These are phyloP conservation scores for Plecotus auritus DNA, from an alignment of 2,113 vertebrate genomes.

Conservation along the genomic window DNA sequence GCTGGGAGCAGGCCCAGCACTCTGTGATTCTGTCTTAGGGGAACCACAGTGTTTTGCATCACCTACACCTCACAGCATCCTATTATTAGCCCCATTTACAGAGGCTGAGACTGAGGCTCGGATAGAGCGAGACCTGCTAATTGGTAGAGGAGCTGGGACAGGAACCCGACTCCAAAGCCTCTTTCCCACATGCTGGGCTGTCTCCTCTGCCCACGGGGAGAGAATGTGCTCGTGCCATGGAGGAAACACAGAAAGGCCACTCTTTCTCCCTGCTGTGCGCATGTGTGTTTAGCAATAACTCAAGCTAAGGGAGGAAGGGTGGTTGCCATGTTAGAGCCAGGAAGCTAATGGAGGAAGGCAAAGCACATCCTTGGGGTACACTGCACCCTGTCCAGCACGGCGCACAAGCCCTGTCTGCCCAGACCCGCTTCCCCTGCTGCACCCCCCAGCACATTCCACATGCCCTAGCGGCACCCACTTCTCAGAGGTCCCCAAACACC, in stretches of 20 bases:
- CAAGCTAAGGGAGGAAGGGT: neutral
- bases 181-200: no score
- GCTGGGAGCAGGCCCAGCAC: neutral
- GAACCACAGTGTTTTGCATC: neutral
- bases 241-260: neutral
- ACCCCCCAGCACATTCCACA: neutral
- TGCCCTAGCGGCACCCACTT: rapidly evolving
- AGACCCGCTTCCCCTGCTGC: neutral
- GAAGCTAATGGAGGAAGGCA: neutral
- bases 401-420: neutral
- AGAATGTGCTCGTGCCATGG: rapidly evolving
- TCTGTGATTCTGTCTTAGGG: rapidly evolving
- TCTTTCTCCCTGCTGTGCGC: neutral
- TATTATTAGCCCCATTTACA: neutral
- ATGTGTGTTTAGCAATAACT: neutral
- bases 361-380: neutral
- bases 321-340: neutral
- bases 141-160: rapidly evolving
- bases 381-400: no score
- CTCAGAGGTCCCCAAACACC: neutral
- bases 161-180: neutral
- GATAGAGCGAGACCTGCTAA: neutral
- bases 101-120: neutral
- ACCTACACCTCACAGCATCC: neutral
- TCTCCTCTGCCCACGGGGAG: rapidly evolving